Base-by-base conservation (phyloP, 2,888 invertebrate species). In the Ptychoptera albimana region DNA sequence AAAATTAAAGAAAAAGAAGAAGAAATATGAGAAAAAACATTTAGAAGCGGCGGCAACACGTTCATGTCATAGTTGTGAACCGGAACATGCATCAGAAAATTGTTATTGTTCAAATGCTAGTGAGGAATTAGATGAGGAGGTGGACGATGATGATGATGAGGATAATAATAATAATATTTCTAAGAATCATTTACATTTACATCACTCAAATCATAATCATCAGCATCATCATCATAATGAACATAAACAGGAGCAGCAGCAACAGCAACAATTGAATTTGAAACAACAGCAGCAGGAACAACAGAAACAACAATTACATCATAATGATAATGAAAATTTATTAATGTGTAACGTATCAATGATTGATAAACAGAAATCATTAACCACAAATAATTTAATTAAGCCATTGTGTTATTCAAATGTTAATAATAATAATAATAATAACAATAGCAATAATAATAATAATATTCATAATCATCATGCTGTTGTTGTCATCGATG, bases 1-100 rank as follows among this genome's bases (percentile, higher is more conserved):
- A 63, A 83, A 91, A 63, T 74, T 88, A 42, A 82, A 82, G 57
- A 69, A 73, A 49, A 84, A 77, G 79, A 80, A 73, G 83, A 84
- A 68, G 77, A 75, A 64, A 69, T 71, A 53, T 55, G 70, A 57
- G 58, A 69, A 41, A 31, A 50, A 30, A 64, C 67, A 53, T 61
- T 63, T 52, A 54, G 61, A 42, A 67, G 66, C 54, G 62, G 68
- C 50, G 37, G 57, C 55, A 42, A 55, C 39, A 39, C 44, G 42
- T 44, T 55, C 39, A 39, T 45, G 42, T 45, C 48, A 42, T 42
- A 16, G 15, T 23, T 42, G 42, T 42, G 42, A 42, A 9, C 34
- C 42, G 1, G 42, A 48, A 48, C 44, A 37, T 38, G 48, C 39
- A n/a, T 46, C 45, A 31, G 50, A 52, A 36, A 51, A 53, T n/a